phyloP scores from a whole-genome alignment of 2,113 vertebrate genomes.

The Datnioides undecimradiatus region DNA sequence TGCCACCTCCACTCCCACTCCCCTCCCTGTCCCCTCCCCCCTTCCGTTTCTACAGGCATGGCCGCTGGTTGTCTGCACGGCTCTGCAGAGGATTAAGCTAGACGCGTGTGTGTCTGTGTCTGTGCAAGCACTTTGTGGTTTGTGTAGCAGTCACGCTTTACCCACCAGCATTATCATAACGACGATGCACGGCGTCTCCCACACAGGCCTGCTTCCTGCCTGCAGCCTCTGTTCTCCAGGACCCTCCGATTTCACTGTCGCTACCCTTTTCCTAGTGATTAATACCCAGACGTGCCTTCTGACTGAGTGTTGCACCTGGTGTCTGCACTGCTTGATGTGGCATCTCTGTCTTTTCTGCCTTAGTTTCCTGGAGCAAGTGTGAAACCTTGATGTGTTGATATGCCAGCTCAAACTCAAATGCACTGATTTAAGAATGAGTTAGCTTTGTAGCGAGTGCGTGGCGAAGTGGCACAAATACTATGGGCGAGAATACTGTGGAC shows the following conservation, averaged over 20 bases:
- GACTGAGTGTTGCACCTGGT: not conserved
- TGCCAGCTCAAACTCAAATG: not conserved
- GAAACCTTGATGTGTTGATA: not conserved
- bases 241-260: not conserved
- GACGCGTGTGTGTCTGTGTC: not conserved
- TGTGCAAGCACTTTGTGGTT: constrained; percentile 20
- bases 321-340: not conserved
- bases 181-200: not conserved
- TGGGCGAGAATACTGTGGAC: no score
- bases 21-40: not conserved
- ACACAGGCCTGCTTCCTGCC: constrained; percentile 7
- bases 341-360: not conserved
- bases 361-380: not conserved
- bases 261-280: not conserved
- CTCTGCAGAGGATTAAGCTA: constrained; percentile 54
- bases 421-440: not conserved
- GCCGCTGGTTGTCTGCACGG: constrained; percentile 48
- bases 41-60: constrained; percentile 27
- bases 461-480: no score
- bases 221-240: not conserved
- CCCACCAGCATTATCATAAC: not conserved
- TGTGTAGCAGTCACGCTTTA: constrained; percentile 39
- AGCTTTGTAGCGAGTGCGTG: not conserved
- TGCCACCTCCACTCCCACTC: constrained; percentile 13
- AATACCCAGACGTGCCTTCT: not conserved